Conservation (phyloP, 2,888 invertebrate genomes). For the Tinea semifulvella region DNA sequence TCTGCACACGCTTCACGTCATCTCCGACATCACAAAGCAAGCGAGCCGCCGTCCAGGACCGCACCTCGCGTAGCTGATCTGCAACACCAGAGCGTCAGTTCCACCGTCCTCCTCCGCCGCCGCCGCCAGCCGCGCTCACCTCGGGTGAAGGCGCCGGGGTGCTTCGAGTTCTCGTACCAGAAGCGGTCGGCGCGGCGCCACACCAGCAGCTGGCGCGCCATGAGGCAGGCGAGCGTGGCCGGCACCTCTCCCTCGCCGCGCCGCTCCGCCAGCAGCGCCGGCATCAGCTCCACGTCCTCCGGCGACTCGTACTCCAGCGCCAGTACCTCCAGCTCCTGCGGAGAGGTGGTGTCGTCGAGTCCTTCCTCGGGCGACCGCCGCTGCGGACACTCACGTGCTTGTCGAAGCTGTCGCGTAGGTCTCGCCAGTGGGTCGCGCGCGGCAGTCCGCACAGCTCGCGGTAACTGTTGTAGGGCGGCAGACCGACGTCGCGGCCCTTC, state of each 20-base stretch:
- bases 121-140: conserved; percentile 20
- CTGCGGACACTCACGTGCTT: conserved; percentile 23
- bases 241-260: conserved; percentile 83
- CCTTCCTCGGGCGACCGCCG: not conserved
- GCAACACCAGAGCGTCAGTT: conserved; percentile 32
- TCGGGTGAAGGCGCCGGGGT: conserved; percentile 25
- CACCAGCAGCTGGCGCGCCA: conserved; percentile 83
- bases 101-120: not conserved
- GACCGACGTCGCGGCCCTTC: conserved; percentile 76
- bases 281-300: conserved; percentile 86
- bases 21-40: conserved; percentile 85
- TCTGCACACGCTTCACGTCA: conserved; percentile 27
- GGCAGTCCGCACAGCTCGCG: conserved; percentile 80
- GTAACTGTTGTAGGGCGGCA: conserved; percentile 87
- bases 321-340: conserved; percentile 30
- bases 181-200: conserved; percentile 83
- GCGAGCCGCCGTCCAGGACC: conserved; percentile 75
- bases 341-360: not conserved
- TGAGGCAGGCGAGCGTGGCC: conserved; percentile 86
- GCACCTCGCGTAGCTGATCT: conserved; percentile 80
- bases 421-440: conserved; percentile 73
- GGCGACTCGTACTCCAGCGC: conserved; percentile 58
- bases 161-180: conserved; percentile 60
- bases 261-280: conserved; percentile 86
- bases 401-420: conserved; percentile 74